phyloP scores from a whole-genome alignment of 2,113 vertebrate genomes.

The Hirundichthys speculiger region DNA sequence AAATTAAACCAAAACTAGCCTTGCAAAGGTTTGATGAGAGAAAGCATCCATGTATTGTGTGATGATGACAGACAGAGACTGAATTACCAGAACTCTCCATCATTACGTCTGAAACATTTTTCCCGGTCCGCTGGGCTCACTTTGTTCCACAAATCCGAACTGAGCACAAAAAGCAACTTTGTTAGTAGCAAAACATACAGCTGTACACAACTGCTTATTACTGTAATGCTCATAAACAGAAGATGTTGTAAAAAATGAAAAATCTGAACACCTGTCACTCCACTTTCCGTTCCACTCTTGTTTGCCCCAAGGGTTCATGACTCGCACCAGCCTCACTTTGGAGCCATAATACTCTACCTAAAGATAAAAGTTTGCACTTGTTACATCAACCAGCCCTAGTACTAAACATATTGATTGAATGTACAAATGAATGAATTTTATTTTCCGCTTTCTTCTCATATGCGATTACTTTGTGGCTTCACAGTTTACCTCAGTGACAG shows the following conservation, averaged over 20 bases:
- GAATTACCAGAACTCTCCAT: slow-evolving; percentile 66
- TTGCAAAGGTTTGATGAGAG: too few relatives aligned
- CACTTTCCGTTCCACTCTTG: slow-evolving; percentile 53
- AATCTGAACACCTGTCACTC: slow-evolving; percentile 43
- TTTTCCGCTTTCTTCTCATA: fast-evolving
- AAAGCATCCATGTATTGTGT: too few relatives aligned
- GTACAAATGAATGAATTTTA: background rate
- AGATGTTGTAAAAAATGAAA: background rate
- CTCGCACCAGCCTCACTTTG: slow-evolving; percentile 41
- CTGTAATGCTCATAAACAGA: background rate
- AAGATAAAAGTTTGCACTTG: background rate
- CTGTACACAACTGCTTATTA: background rate
- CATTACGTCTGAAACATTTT: slow-evolving; percentile 13
- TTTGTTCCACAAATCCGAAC: slow-evolving; percentile 34
- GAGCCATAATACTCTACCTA: slow-evolving; percentile 17
- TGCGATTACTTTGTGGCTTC: background rate
- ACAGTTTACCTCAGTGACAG: slow-evolving; percentile 41
- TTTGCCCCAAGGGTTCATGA: slow-evolving; percentile 55
- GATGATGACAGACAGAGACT: too few relatives aligned
- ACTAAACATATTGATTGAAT: background rate
- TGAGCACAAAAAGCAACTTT: slow-evolving; percentile 11
- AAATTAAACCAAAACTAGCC: too few relatives aligned
- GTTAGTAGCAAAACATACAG: background rate
- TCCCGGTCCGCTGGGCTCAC: slow-evolving; percentile 30
- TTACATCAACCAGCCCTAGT: background rate